Evolutionary conservation across 2,888 invertebrate genomes (phyloP), one percentile per base, ranked within the genome.

Genomic region (Spilosoma lubricipeda): DNA sequence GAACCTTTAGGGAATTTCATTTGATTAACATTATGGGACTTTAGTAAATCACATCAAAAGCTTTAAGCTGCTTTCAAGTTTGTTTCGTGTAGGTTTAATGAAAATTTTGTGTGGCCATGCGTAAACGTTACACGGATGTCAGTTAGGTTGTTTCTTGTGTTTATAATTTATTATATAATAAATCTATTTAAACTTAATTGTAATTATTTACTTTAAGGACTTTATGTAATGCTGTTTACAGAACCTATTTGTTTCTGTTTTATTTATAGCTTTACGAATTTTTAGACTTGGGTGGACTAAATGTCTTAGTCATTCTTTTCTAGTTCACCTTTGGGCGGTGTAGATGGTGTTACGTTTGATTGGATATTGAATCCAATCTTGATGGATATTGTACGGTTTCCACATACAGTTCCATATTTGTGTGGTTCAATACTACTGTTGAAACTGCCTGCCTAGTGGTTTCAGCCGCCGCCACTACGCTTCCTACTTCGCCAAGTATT

Each of bases 31-130:
- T 56, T 71, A 76, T 63, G n/a, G 5, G 45, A 36, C 66, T 69
- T 71, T 69, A 27, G 48, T 73, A 77, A 70, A 81, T 84, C 79
- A 70, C 64, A 70, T 67, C n/a, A 56, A 69, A 69, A 69, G 56
- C 52, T 56, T 36, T 69, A n/a, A 69, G 65, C 39, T 18, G 69
- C n/a, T 69, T 36, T 69, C 69, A 69, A 56, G 48, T 23, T 69
- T 36, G 36, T 76, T 23, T 48, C 75, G 72, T 67, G 82, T 78
- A 20, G 72, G 64, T 39, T 72, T 27, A 23, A 30, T 63, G 27
- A 63, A 63, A 63, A 67, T 75, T 64, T 45, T 48, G 76, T 56
- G 59, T 45, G 11, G 36, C 23, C 52, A 23, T 36, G 23, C n/a
- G 27, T n/a, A 23, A 56, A 36, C 20, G 23, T 69, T 23, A 27